A percentile compares a stretch with the other conserved stretches of the same genome.
Conservation (phyloP, 2,888 invertebrate genomes). For the Leptopilina drosophilae region DNA sequence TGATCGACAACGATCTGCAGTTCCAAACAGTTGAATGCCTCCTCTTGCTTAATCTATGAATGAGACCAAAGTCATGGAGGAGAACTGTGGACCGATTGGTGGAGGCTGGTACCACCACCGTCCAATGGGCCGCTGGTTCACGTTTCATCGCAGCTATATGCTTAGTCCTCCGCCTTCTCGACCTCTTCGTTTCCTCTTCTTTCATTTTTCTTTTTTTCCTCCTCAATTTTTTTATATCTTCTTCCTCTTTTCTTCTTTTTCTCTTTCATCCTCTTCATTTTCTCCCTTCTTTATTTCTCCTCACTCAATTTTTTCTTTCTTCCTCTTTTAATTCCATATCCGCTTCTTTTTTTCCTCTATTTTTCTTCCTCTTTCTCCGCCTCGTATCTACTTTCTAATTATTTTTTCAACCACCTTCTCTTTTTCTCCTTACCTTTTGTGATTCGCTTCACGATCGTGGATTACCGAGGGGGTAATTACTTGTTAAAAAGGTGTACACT, state of each 20-base stretch:
- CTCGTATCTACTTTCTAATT: no score
- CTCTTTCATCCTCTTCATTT: no score
- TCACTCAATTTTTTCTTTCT: no score
- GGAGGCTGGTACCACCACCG: conserved; percentile 63
- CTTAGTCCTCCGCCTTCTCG: conserved; percentile 56
- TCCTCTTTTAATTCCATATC: no score
- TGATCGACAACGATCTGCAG: conserved; percentile 65
- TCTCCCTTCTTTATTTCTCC: no score
- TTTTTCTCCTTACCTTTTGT: conserved; percentile 36
- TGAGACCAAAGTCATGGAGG: conserved; percentile 63
- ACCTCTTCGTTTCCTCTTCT: conserved; percentile 51
- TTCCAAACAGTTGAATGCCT: conserved; percentile 60
- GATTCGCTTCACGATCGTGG: conserved; percentile 12
- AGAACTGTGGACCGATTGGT: conserved; percentile 69
- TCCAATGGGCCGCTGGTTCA: conserved; percentile 69
- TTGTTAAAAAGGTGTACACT: no score
- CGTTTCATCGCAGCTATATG: conserved; percentile 60
- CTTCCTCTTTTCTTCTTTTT: no score
- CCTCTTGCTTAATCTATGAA: conserved; percentile 64
- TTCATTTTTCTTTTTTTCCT: background rate
- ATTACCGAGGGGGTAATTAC: no score
- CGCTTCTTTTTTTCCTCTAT: no score
- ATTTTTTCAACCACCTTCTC: no score
- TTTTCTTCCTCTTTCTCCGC: conserved; percentile 54
- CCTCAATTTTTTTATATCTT: no score